Evolutionary conservation across 2,113 vertebrate species (phyloP).

Genomic region (Oreochromis tanganicae): DNA sequence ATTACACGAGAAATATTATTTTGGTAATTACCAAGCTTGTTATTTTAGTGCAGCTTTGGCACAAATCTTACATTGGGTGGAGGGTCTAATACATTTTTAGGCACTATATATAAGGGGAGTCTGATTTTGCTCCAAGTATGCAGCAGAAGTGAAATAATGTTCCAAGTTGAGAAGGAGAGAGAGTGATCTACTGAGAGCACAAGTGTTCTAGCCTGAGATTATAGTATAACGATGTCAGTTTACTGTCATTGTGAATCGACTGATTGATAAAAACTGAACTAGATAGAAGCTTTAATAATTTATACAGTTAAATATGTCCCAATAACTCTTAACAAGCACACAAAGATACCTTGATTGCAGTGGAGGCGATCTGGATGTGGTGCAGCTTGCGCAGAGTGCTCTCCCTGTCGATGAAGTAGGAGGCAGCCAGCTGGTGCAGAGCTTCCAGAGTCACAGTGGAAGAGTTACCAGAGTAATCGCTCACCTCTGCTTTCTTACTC

Average conservation of each 20-base stretch:
- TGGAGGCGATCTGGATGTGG: conserved; percentile 80
- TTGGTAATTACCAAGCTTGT: not conserved
- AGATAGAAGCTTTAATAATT: not conserved
- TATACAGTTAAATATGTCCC: conserved; percentile 2
- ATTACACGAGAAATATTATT: not conserved
- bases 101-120: not conserved
- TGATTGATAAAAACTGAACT: not conserved
- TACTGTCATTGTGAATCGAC: not conserved
- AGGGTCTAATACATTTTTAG: not conserved
- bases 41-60: not conserved
- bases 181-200: not conserved
- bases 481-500: conserved; percentile 67
- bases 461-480: conserved; percentile 75
- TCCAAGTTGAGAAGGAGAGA: not conserved
- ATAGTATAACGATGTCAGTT: not conserved
- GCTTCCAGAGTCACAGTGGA: conserved; percentile 78
- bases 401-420: conserved; percentile 81
- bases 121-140: not conserved
- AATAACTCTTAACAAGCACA: not conserved
- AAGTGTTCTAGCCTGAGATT: not conserved
- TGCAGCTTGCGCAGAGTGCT: conserved; percentile 78
- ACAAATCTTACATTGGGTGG: not conserved
- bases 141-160: not conserved
- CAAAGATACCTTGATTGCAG: conserved; percentile 76
- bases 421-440: conserved; percentile 80